A percentile compares a stretch with the other conserved stretches of the same genome.
Conservation (phyloP, 2,113 vertebrate species). For the Leptobrachium ailaonicum region DNA sequence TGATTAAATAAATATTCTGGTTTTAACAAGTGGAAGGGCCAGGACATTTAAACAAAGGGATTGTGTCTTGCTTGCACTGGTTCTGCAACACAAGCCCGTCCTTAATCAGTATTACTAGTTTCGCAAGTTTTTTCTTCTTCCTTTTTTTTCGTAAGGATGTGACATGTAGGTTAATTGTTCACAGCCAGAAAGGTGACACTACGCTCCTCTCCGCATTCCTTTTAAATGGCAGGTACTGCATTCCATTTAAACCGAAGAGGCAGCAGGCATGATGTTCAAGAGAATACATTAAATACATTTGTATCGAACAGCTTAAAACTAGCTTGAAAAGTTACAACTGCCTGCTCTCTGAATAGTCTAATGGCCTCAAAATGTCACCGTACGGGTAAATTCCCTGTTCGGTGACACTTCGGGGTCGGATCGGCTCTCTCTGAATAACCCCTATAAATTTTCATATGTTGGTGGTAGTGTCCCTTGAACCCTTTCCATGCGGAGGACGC, state of each 20-base stretch:
- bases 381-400: too few species aligned
- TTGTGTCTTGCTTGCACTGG: not conserved
- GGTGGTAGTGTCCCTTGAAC: too few species aligned
- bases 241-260: not conserved
- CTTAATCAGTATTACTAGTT: not conserved
- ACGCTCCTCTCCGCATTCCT: not conserved
- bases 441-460: too few species aligned
- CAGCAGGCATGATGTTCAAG: not conserved
- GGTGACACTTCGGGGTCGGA: too few species aligned
- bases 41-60: not conserved
- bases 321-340: too few species aligned
- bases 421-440: too few species aligned
- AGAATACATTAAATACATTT: not conserved
- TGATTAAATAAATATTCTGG: too few species aligned
- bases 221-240: not conserved
- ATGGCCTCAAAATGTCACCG: too few species aligned
- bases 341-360: too few species aligned
- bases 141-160: not conserved
- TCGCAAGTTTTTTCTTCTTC: not conserved
- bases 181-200: not conserved
- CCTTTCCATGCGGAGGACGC: too few species aligned
- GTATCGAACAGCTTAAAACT: not conserved
- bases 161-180: not conserved
- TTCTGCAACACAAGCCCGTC: not conserved
- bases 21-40: too few species aligned